Conservation (phyloP, 2,113 vertebrate species). For the Indri indri region DNA sequence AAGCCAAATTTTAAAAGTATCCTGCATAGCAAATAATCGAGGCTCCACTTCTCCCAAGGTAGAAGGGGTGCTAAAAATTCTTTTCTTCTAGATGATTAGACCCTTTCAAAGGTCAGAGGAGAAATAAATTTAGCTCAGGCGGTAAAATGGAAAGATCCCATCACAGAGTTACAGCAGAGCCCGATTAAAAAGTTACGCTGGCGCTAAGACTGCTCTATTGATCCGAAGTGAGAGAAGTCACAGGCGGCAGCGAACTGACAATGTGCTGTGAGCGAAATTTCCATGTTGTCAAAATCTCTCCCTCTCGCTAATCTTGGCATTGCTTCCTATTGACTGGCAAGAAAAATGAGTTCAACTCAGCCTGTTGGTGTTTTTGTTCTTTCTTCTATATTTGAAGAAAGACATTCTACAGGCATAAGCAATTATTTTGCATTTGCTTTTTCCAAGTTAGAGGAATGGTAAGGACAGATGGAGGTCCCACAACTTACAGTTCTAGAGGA, state of each 20-base stretch:
- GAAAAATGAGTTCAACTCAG: slow-evolving; percentile 59
- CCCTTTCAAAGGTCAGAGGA: slow-evolving; percentile 62
- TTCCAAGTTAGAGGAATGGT: not conserved
- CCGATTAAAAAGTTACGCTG: slow-evolving; percentile 64
- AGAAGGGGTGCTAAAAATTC: slow-evolving; percentile 47
- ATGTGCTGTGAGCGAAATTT: slow-evolving; percentile 56
- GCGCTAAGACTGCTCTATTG: slow-evolving; percentile 31
- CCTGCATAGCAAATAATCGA: not conserved
- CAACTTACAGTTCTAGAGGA: not conserved
- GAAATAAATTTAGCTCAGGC: slow-evolving; percentile 59
- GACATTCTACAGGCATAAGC: not conserved
- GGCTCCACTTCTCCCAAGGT: not conserved
- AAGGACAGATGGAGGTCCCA: not conserved
- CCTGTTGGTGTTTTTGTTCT: slow-evolving; percentile 60
- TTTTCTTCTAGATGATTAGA: slow-evolving; percentile 19
- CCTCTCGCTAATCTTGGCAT: slow-evolving; percentile 51
- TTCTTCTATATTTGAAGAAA: slow-evolving; percentile 57
- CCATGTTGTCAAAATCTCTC: slow-evolving; percentile 65
- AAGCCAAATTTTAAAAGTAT: slow-evolving; percentile 14
- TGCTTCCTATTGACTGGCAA: slow-evolving; percentile 60
- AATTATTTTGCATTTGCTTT: slow-evolving; percentile 1
- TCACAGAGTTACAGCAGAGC: slow-evolving; percentile 46
- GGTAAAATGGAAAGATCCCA: slow-evolving; percentile 35
- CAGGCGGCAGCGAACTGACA: slow-evolving; percentile 24
- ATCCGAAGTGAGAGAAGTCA: slow-evolving; percentile 65